Base-by-base conservation (phyloP, 2,888 invertebrate species). In the Leucophenga maculata region DNA sequence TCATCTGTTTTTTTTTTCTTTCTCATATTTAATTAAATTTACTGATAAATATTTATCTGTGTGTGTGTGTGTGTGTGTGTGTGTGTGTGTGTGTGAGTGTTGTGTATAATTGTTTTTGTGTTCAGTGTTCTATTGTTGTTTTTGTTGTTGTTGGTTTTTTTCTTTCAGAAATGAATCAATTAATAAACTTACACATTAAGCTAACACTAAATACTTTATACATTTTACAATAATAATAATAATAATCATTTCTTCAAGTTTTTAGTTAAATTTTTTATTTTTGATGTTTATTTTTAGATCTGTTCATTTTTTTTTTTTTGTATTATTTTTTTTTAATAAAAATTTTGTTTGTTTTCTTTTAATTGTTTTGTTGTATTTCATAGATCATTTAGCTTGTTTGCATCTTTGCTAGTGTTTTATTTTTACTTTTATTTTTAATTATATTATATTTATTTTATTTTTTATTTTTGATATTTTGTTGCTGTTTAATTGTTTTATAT, bases 191-290 rank as follows among this genome's bases (percentile, higher is more conserved):
- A 86, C 77, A 78, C 80, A 85, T 79, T 85, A 85, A 72, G 77
- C 86, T 86, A 86, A 86, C 84, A 86, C 85, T 86, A 86, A 84
- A 80, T 79, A 80, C 79, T 85, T 85, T 74, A 65, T 75, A 75
- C 73, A 75, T 72, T 82, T 84, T 85, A 85, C 83, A 82, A 81
- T 81, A 81, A 80, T 80, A 74, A 77, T 82, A 80, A 77, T 82
- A 72, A 74, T 82, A 60, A 72, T 78, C 65, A 69, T 73, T 39
- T 39, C 39, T 75, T 67, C 70, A 50, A n/a, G 50, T 50, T 50
- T 16, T n/a, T 18, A 18, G 6, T 11, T 50, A 16, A n/a, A 50
- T 31, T 31, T 57, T 18, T 20, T 54, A 1, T 4, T 18, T 54
- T 20, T 16, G 3, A 44, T 60, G 20, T 16, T 60, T 60, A n/a